phyloP scores from a whole-genome alignment of 2,113 vertebrate genomes.

The Sitta europaea region DNA sequence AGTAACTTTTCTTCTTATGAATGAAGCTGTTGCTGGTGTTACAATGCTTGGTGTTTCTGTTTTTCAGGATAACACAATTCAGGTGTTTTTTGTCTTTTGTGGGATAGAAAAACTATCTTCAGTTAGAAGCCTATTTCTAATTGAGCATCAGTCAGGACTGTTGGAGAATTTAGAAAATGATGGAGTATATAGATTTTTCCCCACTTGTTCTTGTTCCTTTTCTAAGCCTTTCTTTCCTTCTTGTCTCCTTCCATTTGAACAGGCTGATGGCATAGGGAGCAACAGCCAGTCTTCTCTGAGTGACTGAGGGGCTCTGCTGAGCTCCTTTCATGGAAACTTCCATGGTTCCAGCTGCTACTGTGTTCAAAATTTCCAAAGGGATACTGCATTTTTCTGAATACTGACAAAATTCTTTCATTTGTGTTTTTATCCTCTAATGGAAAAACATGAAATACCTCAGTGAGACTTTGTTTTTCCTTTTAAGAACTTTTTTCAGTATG shows the following conservation, averaged over 20 bases:
- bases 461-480: neutral
- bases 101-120: neutral
- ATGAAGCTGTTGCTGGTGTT: neutral
- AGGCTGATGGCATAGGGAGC: neutral
- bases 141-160: neutral
- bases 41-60: neutral
- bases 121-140: neutral
- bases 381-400: neutral
- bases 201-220: neutral
- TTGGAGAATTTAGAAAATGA: neutral
- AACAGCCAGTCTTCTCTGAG: neutral
- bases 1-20: neutral
- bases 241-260: neutral
- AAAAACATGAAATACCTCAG: neutral
- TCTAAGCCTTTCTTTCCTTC: neutral
- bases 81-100: neutral
- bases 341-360: neutral
- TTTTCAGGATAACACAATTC: neutral
- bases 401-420: neutral
- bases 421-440: neutral
- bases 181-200: neutral
- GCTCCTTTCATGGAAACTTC: neutral
- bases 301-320: neutral
- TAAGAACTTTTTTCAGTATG: neutral
- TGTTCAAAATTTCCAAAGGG: neutral